phyloP scores from a whole-genome alignment of 2,888 invertebrate species.

The Xiphydria camelus region DNA sequence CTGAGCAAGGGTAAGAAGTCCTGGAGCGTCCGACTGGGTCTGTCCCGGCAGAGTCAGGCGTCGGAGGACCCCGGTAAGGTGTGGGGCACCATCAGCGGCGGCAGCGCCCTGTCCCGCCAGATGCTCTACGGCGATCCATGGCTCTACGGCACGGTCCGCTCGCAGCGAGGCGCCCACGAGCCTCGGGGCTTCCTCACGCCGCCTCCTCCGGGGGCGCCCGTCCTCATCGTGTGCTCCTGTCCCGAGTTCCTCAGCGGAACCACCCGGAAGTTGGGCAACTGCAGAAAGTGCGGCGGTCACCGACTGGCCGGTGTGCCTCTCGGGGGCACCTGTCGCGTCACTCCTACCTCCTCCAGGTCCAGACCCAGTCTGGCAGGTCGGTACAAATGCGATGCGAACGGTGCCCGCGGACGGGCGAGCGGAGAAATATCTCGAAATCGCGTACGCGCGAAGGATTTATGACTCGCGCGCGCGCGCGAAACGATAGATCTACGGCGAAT shows the following conservation, averaged over 20 bases:
- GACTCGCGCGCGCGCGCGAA: too few species aligned
- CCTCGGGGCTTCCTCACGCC: conserved; percentile 58
- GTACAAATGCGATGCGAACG: too few species aligned
- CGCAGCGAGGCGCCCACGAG: conserved; percentile 52
- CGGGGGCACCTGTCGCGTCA: conserved; percentile 65
- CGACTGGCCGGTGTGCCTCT: conserved; percentile 71
- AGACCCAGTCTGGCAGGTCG: conserved; percentile 53
- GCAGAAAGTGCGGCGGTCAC: conserved; percentile 84
- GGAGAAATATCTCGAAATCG: too few species aligned
- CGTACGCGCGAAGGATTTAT: too few species aligned
- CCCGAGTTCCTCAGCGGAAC: conserved; percentile 80
- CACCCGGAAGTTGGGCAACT: conserved; percentile 74
- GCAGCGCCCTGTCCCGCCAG: conserved; percentile 76
- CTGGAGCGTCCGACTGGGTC: conserved; percentile 73
- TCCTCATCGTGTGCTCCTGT: conserved; percentile 80
- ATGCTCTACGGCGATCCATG: conserved; percentile 86
- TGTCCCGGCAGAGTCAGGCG: conserved; percentile 60
- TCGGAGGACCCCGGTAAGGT: conserved; percentile 45
- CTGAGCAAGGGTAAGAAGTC: conserved; percentile 66
- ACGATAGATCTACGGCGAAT: too few species aligned
- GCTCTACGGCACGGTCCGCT: conserved; percentile 78
- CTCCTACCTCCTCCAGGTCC: conserved; percentile 38
- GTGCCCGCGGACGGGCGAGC: too few species aligned
- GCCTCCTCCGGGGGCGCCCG: conserved; percentile 64
- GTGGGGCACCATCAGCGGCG: conserved; percentile 63